Evolutionary conservation across 2,113 vertebrate genomes (phyloP).

Genomic region (Solenodon paradoxus): DNA sequence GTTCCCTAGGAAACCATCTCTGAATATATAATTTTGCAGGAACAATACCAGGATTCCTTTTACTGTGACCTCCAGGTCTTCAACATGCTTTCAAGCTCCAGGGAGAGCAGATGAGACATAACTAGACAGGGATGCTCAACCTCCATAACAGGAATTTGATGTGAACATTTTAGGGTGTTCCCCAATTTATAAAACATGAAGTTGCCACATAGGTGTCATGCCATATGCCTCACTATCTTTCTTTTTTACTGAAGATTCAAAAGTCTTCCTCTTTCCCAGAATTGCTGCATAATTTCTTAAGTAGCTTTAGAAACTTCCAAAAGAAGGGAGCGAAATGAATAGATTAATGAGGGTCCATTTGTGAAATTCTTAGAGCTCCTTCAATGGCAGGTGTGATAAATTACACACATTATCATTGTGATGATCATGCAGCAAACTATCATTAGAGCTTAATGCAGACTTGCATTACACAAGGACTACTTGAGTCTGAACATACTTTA

Average conservation of each 20-base stretch:
- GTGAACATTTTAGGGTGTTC: not conserved
- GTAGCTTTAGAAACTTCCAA: slow-evolving; percentile 29
- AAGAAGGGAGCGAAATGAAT: slow-evolving; percentile 33
- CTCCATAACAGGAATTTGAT: not conserved
- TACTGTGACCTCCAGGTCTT: not conserved
- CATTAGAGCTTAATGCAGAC: slow-evolving; percentile 35
- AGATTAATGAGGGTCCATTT: slow-evolving; percentile 43
- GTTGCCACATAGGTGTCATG: not conserved
- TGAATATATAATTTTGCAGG: not conserved
- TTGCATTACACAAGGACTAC: not conserved
- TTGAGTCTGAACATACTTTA: not conserved
- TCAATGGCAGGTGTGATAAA: slow-evolving; percentile 52
- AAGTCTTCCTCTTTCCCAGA: not conserved
- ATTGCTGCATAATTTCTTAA: not conserved
- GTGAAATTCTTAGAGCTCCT: slow-evolving; percentile 25
- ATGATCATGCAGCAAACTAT: slow-evolving; percentile 5
- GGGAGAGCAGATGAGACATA: not conserved
- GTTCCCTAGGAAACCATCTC: not conserved
- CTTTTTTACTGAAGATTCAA: not conserved
- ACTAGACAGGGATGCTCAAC: not conserved
- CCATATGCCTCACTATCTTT: not conserved
- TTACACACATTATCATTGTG: slow-evolving; percentile 26
- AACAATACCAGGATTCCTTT: not conserved
- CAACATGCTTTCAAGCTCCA: not conserved
- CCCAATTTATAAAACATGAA: not conserved